These are phyloP conservation scores for Drosophila fulvimacula DNA, from an alignment of 2,888 invertebrate genomes.

Conservation along the genomic window DNA sequence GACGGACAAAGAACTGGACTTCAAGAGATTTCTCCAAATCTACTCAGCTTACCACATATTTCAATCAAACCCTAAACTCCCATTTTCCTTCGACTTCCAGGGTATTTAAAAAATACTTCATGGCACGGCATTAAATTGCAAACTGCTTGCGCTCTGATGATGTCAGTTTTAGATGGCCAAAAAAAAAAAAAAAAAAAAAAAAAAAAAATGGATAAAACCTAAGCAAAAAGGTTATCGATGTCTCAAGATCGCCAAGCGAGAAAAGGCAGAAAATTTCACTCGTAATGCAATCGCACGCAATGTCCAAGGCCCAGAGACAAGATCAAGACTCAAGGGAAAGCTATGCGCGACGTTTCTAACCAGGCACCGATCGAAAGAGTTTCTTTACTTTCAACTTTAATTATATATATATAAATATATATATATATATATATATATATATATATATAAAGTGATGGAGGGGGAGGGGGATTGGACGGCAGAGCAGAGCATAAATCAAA, in stretches of 20 bases:
- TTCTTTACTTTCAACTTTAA: conserved; percentile 37
- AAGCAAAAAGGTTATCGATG: conserved; percentile 75
- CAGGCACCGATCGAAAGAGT: conserved; percentile 42
- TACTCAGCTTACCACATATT: no score
- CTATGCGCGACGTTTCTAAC: conserved; percentile 40
- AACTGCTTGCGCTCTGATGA: conserved; percentile 58
- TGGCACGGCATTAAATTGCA: conserved; percentile 66
- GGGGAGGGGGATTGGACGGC: background rate
- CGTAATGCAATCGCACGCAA: conserved; percentile 79
- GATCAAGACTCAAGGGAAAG: conserved; percentile 57
- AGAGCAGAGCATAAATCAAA: conserved; percentile 67
- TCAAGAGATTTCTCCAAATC: no score
- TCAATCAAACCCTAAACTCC: no score
- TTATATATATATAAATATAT: conserved; percentile 43
- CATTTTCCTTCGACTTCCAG: background rate
- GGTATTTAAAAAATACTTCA: conserved; percentile 28
- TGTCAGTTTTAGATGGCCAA: conserved; percentile 61
- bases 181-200: background rate
- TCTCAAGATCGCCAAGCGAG: conserved; percentile 63
- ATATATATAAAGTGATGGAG: conserved; percentile 7
- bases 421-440: no score
- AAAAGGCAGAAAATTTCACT: conserved; percentile 71
- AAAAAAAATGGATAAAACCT: conserved; percentile 54
- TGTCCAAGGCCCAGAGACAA: conserved; percentile 64
- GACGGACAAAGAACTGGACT: no score